Percentiles rank a stretch among this genome's conserved stretches.
Conservation (phyloP, 2,113 vertebrate genomes). For the Apteryx mantelli region DNA sequence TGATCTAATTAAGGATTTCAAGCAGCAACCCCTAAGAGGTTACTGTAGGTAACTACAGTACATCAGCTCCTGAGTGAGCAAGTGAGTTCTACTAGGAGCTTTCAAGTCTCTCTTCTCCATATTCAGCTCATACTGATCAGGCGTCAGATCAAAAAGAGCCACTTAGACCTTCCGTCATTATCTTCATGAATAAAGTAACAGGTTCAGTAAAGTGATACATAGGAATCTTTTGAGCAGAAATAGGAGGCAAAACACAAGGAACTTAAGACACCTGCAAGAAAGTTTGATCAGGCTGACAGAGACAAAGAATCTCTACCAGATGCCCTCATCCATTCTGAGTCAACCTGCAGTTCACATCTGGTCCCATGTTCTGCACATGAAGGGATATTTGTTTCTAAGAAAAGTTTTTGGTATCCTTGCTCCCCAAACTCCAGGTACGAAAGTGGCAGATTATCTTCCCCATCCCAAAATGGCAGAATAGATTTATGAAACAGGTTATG, state of each 20-base stretch:
- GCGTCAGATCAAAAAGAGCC: background rate
- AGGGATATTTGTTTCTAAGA: background rate
- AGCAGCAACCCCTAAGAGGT: background rate
- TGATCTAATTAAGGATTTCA: background rate
- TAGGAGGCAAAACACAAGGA: background rate
- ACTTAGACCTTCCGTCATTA: background rate
- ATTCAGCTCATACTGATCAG: background rate
- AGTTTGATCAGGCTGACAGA: background rate
- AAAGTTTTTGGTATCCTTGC: background rate
- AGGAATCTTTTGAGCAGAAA: background rate
- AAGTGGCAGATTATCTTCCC: background rate
- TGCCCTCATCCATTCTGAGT: background rate
- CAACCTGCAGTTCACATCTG: background rate
- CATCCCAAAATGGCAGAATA: background rate
- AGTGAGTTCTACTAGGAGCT: background rate
- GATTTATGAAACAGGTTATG: background rate
- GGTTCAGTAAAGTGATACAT: background rate
- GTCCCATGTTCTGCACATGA: background rate
- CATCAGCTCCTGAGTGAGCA: rapidly evolving
- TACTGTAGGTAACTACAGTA: background rate
- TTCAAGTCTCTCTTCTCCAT: background rate
- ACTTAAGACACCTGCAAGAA: background rate
- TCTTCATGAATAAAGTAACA: background rate
- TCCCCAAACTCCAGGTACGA: background rate
- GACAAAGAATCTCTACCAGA: background rate